phyloP scores from a whole-genome alignment of 2,888 invertebrate species.

The Nephrotoma guestfalica region DNA sequence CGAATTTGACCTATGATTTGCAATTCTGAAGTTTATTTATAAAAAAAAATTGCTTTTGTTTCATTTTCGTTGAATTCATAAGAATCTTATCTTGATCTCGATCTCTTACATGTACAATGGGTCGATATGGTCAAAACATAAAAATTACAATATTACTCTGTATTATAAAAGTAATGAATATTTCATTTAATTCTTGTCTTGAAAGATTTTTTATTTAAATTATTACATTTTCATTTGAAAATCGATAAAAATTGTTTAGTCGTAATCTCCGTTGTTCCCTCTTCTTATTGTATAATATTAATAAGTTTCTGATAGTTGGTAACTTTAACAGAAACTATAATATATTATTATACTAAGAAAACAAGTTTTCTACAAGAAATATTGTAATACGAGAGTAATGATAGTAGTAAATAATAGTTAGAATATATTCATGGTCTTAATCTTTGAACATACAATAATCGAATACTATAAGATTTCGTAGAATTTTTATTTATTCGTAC shows the following conservation, averaged over 20 bases:
- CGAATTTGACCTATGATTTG: background rate
- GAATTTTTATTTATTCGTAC: background rate
- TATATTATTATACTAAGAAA: background rate
- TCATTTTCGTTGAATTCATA: background rate
- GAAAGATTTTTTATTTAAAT: background rate
- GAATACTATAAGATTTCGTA: background rate
- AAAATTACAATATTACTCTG: background rate
- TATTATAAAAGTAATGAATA: background rate
- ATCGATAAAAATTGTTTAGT: background rate
- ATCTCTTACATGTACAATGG: background rate
- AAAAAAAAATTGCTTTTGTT: background rate
- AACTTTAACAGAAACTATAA: background rate
- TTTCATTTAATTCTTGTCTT: background rate
- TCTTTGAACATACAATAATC: background rate
- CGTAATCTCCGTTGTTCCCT: background rate
- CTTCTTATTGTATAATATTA: background rate
- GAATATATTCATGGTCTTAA: background rate
- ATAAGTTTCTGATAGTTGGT: background rate
- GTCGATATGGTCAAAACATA: background rate
- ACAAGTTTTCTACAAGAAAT: background rate
- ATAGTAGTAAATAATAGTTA: background rate
- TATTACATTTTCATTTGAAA: background rate
- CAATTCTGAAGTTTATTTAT: background rate
- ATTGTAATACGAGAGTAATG: background rate
- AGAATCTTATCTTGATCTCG: background rate